Percentiles rank a stretch among this genome's conserved stretches.
Evolutionary conservation across 2,888 invertebrate species (phyloP).

Genomic region (Eueremaeus valkanovi): DNA sequence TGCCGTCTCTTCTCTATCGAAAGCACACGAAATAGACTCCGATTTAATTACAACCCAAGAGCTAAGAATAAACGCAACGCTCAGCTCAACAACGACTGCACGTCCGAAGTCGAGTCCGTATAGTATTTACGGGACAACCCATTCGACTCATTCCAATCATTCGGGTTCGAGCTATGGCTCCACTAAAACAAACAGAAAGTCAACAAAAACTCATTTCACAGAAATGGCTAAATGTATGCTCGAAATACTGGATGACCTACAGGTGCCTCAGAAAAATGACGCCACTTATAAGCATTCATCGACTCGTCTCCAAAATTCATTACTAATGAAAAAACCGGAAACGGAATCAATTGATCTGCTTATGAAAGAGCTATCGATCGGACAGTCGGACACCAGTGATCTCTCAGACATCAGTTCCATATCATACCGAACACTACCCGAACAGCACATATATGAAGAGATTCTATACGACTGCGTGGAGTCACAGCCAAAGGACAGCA

Average conservation of each 20-base stretch:
- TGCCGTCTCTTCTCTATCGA: not conserved
- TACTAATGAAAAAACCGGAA: not conserved
- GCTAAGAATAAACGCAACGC: not conserved
- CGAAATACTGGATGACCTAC: conserved; percentile 51
- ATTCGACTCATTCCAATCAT: not conserved
- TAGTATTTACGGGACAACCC: not conserved
- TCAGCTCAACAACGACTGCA: not conserved
- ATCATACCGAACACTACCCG: conserved; percentile 43
- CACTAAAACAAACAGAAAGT: not conserved
- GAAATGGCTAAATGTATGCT: conserved; percentile 51
- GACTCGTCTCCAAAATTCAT: not conserved
- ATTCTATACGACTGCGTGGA: conserved; percentile 49
- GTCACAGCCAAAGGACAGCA: conserved; percentile 5
- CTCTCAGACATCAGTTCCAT: not conserved
- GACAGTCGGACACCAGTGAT: not conserved
- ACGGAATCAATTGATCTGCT: not conserved
- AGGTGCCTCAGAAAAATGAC: conserved; percentile 39
- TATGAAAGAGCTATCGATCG: not conserved
- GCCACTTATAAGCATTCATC: not conserved
- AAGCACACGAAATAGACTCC: not conserved
- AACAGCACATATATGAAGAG: conserved; percentile 52
- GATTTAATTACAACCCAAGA: not conserved
- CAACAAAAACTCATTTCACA: conserved; percentile 48
- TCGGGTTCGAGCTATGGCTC: not conserved
- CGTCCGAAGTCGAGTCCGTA: not conserved